phyloP scores from a whole-genome alignment of 2,797 vertebrate genomes.

The Petrocephalus schoutedeni region DNA sequence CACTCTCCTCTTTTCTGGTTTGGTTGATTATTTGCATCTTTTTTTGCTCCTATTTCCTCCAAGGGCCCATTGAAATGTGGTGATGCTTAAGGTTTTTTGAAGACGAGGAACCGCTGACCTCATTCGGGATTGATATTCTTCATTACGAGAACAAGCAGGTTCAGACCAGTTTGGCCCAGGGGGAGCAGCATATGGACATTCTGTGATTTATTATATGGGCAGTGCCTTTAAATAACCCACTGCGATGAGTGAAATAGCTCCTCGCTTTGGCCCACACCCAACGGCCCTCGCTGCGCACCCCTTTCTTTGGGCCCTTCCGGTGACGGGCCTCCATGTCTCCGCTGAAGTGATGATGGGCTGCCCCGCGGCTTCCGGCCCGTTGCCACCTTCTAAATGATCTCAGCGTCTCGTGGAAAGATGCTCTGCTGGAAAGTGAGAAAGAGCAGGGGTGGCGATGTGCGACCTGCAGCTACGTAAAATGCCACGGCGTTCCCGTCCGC shows the following conservation, averaged over 20 bases:
- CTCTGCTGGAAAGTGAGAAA: neutral
- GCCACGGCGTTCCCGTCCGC: neutral
- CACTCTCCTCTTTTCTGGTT: neutral
- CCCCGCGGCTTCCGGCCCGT: neutral
- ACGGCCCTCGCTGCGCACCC: neutral
- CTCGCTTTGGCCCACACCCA: neutral
- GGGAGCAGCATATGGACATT: neutral
- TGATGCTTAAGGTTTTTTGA: neutral
- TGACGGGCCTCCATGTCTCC: neutral
- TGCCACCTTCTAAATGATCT: neutral
- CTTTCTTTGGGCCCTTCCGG: neutral
- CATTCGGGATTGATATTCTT: neutral
- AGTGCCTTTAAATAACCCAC: neutral
- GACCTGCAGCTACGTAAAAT: neutral
- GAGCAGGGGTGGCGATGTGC: neutral
- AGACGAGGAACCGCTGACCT: neutral
- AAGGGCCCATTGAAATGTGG: neutral
- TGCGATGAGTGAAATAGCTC: neutral
- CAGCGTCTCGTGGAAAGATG: neutral
- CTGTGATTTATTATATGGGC: constrained; percentile 4
- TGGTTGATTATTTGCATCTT: neutral
- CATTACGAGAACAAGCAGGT: neutral
- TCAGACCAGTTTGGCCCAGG: constrained; percentile 9
- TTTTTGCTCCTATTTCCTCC: neutral
- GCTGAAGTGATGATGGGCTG: neutral